These are phyloP conservation scores for Drosophila trapezifrons DNA, from an alignment of 1,140 invertebrate species.

Conservation along the genomic window DNA sequence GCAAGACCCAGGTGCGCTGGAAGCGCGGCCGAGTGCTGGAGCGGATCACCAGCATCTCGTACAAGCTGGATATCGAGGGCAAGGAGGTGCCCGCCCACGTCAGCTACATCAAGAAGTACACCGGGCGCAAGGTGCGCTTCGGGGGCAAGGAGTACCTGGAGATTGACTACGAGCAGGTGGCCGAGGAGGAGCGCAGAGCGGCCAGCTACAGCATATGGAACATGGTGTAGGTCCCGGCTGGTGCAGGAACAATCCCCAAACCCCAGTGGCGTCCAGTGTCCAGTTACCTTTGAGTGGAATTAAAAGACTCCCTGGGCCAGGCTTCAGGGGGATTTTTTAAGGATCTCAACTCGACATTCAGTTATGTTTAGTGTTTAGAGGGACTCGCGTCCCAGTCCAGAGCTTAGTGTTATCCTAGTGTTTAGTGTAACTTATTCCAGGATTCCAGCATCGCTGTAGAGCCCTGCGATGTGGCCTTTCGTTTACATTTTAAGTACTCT, in stretches of 20 bases:
- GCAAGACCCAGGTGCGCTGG: slow-evolving; percentile 80
- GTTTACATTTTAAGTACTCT: slow-evolving; percentile 60
- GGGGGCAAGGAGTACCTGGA: slow-evolving; percentile 82
- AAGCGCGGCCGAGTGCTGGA: slow-evolving; percentile 73
- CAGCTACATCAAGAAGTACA: slow-evolving; percentile 81
- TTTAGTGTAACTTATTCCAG: slow-evolving; percentile 74
- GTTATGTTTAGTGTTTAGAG: slow-evolving; percentile 66
- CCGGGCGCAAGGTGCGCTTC: slow-evolving; percentile 77
- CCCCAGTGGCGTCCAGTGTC: slow-evolving; percentile 41
- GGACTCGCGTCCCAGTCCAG: slow-evolving; percentile 19
- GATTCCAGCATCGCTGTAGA: slow-evolving; percentile 30
- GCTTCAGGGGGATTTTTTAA: slow-evolving; percentile 65
- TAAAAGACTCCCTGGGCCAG: slow-evolving; percentile 54
- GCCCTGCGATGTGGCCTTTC: slow-evolving; percentile 36
- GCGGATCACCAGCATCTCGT: slow-evolving; percentile 81
- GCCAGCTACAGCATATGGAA: slow-evolving; percentile 84
- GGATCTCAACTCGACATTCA: slow-evolving; percentile 79
- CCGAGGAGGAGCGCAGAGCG: slow-evolving; percentile 74
- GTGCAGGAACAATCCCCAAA: neutral
- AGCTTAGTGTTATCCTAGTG: slow-evolving; percentile 63
- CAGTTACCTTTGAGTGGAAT: slow-evolving; percentile 65
- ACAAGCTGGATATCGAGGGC: slow-evolving; percentile 77
- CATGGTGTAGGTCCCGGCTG: slow-evolving; percentile 57
- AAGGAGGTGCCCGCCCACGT: slow-evolving; percentile 78
- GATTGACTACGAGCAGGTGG: slow-evolving; percentile 81